A percentile compares a stretch with the other conserved stretches of the same genome.
These are phyloP conservation scores for Gymnoscopelus microlampas DNA, from an alignment of 2,797 vertebrate genomes.

Conservation along the genomic window DNA sequence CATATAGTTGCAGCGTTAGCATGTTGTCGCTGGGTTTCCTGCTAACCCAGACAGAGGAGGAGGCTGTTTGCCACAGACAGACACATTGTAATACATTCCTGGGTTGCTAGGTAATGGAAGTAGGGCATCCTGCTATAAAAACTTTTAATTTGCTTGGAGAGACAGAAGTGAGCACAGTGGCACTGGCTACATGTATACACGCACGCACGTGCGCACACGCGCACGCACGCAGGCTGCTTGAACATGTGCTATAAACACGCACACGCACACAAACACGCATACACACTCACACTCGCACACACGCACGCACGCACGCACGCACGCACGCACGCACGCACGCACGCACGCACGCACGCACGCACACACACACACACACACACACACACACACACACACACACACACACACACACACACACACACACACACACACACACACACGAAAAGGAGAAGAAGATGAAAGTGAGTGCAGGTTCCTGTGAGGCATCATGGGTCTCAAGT, in stretches of 20 bases:
- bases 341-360: neutral
- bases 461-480: neutral
- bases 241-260: no score
- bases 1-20: constrained; percentile 31
- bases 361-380: neutral
- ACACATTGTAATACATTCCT: constrained; percentile 62
- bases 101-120: constrained; percentile 60
- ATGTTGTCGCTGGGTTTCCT: constrained; percentile 37
- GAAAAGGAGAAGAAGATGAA: neutral
- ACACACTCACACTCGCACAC: no score
- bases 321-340: neutral
- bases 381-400: neutral
- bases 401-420: neutral
- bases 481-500: no score
- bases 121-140: constrained; percentile 70
- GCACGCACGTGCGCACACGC: neutral
- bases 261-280: neutral
- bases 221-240: neutral
- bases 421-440: neutral
- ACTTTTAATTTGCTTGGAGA: constrained; percentile 52
- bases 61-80: constrained; percentile 53
- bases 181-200: neutral
- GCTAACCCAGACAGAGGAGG: constrained; percentile 26
- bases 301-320: neutral
- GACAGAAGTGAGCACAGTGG: constrained; percentile 28